These are phyloP conservation scores for Peromyscus melanophrys DNA, from an alignment of 2,797 vertebrate genomes.

Conservation along the genomic window DNA sequence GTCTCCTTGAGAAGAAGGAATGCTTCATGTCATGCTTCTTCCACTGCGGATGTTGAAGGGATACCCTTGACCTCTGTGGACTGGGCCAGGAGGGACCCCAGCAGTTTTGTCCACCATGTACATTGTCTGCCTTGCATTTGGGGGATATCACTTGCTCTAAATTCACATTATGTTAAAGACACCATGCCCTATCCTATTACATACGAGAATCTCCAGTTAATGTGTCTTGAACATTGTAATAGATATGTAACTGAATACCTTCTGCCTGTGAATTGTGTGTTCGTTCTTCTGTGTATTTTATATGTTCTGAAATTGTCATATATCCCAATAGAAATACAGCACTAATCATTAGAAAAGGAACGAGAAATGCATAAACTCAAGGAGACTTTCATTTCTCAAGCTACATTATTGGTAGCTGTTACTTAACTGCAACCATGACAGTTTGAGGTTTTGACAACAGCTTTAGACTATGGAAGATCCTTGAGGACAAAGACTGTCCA, in stretches of 20 bases:
- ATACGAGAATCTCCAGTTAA: background rate
- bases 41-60: background rate
- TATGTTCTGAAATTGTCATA: background rate
- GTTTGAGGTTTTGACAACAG: background rate
- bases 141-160: background rate
- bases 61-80: background rate
- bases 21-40: background rate
- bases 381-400: background rate
- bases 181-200: background rate
- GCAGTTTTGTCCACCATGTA: no score
- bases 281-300: background rate
- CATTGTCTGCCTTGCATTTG: background rate
- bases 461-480: background rate
- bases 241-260: background rate
- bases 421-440: background rate
- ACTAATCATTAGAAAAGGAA: constrained; percentile 1
- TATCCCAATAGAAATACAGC: background rate
- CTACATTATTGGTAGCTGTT: constrained; percentile 8
- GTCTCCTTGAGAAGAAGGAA: background rate
- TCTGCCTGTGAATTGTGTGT: constrained; percentile 5
- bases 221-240: constrained; percentile 32
- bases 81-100: background rate
- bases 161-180: background rate
- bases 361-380: background rate
- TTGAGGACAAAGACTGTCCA: background rate